Base-by-base conservation (phyloP, 2,888 invertebrate species). In the Cheilosia impressa region DNA sequence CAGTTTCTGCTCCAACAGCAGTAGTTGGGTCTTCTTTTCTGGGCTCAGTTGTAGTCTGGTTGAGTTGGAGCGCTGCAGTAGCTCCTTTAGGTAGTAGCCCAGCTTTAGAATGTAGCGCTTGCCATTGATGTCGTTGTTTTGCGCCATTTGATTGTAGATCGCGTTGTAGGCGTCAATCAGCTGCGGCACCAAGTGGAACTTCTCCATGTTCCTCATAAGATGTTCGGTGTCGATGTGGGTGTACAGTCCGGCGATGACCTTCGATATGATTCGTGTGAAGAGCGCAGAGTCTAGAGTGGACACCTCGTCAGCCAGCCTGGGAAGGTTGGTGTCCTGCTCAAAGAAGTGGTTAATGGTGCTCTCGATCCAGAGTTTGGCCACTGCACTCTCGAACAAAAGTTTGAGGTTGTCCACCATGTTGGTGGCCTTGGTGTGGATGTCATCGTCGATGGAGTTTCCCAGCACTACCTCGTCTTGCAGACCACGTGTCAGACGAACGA, bases 171-270 rank as follows among this genome's bases (percentile, higher is more conserved):
- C 68, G 43, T 85, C 81, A 19, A 85, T 81, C 17, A 85, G 63
- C n/a, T 85, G 85, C 3, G 85, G 85, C 3, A 85, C n/a, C 41
- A 85, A 41, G 15, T 85, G 85, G 24, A 85, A 77, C 38, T 68
- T 81, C 34, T 85, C 85, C 81, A 85, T 85, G 47, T 81, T 81
- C 19, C 85, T 66, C 81, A 85, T 81, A 45, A 85, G 15, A 2
- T 77, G 55, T 19, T 81, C 81, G 7, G 75, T 81, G 0, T 81
- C 72, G 4, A 72, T 62, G 24, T 68, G 55, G 0, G 85, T 53
- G 41, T 85, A 85, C 2, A 72, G 43, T 0, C 52, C 71, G 4
- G 68, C 27, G 52, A 85, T 19, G 10, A 85, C 68, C 19, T 72
- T 81, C 17, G 85, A 68, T 19, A 85, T 81, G n/a, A 85, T 77